Percentiles rank a stretch among this genome's conserved stretches.
phyloP scores from a whole-genome alignment of 2,888 invertebrate species.

The Spodoptera picta region DNA sequence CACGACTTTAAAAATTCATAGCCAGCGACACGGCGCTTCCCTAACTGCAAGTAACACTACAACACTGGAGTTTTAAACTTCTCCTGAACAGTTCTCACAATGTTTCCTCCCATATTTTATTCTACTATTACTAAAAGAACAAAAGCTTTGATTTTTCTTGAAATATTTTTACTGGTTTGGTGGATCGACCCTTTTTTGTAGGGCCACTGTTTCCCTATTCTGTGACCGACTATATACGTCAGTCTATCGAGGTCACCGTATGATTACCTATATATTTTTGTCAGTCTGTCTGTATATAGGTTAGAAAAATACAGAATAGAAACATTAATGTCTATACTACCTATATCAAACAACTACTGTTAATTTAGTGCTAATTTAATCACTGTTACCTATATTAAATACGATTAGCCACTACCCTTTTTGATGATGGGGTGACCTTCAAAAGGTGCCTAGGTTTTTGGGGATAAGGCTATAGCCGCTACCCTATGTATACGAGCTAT shows the following conservation, averaged over 20 bases:
- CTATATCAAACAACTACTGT: no score
- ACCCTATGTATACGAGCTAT: no score
- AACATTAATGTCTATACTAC: conserved; percentile 4
- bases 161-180: not conserved
- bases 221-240: not conserved
- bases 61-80: conserved; percentile 4
- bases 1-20: conserved; percentile 24
- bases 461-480: no score
- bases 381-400: no score
- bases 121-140: not conserved
- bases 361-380: no score
- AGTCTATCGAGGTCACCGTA: not conserved
- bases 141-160: conserved; percentile 3
- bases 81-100: conserved; percentile 11
- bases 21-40: not conserved
- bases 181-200: not conserved
- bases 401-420: no score
- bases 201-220: not conserved
- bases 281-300: not conserved
- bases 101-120: conserved; percentile 1
- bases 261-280: conserved; percentile 1
- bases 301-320: not conserved
- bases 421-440: no score
- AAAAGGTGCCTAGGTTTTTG: no score
- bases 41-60: conserved; percentile 10